Evolutionary conservation across 2,797 vertebrate genomes (phyloP), one percentile per base, ranked within the genome.

Genomic region (Discoglossus pictus): DNA sequence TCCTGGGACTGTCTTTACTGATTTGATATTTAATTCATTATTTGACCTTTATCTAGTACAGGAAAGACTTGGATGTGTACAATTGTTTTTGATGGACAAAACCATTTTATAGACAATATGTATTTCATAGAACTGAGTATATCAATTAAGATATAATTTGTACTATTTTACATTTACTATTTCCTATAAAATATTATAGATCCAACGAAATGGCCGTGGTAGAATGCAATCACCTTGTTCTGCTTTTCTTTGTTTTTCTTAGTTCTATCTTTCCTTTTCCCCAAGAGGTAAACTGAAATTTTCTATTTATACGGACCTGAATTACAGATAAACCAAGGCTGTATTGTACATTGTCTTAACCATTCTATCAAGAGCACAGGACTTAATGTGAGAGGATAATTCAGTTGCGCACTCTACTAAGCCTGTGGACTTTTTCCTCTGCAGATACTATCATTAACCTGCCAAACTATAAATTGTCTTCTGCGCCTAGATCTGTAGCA

Each of bases 381-480:
- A 51, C 60, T 63, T 70, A 70, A 70, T 63, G 60, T 51, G 60
- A 70, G 52, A 70, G 68, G 60, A 70, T 70, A 56, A 70, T 70
- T 58, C 68, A 68, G 65, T 52, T 52, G 47, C 65, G 54, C 56
- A 56, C 65, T 35, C 68, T 56, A 25, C 43, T 64, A 70, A 63
- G 60, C 68, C 60, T 58, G 68, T 70, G 68, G 68, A 64, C 68
- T 63, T 70, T 64, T 70, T 70, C 68, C 52, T 50, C 60, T 70
- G 68, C 52, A 64, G 60, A 64, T 70, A 58, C 68, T 47, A 64
- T 63, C 60, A 64, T 63, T 70, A 70, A 63, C 44, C 60, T 70
- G 60, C 43, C 68, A 70, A 58, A 43, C 43, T 63, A 70, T 63
- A 70, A 70, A 64, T 70, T 70, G 60, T 64, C 60, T 64, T 64